These are phyloP conservation scores for Aspidiotus destructor DNA, from an alignment of 2,888 invertebrate species.

Conservation along the genomic window DNA sequence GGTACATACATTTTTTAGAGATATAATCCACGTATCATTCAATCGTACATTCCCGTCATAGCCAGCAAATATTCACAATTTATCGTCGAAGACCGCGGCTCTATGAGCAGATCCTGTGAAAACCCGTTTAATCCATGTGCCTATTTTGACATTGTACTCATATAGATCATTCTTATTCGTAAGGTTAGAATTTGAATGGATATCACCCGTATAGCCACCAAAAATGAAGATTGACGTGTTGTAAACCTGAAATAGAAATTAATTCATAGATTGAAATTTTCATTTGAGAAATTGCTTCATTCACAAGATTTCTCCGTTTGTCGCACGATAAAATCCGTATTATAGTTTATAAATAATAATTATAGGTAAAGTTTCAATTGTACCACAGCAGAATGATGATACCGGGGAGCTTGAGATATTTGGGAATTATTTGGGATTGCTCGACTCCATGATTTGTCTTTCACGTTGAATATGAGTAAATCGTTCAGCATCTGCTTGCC, in stretches of 20 bases:
- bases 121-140: slow-evolving; percentile 91
- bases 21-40: slow-evolving; percentile 95
- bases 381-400: slow-evolving; percentile 89
- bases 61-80: slow-evolving; percentile 93
- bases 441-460: slow-evolving; percentile 88
- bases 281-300: background rate
- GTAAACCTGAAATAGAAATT: slow-evolving; percentile 48
- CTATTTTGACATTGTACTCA: slow-evolving; percentile 84
- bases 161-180: slow-evolving; percentile 93
- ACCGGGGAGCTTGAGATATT: slow-evolving; percentile 78
- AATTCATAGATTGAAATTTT: too few species aligned
- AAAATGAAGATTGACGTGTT: slow-evolving; percentile 90
- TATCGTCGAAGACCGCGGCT: slow-evolving; percentile 84
- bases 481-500: slow-evolving; percentile 93
- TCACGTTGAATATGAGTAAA: slow-evolving; percentile 80
- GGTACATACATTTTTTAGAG: slow-evolving; percentile 46
- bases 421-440: slow-evolving; percentile 66
- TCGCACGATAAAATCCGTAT: too few species aligned
- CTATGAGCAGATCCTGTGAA: slow-evolving; percentile 88
- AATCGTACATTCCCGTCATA: slow-evolving; percentile 91
- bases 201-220: slow-evolving; percentile 93
- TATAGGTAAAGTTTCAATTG: too few species aligned
- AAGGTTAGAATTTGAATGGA: slow-evolving; percentile 87
- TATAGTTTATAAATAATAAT: background rate
- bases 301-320: too few species aligned